Evolutionary conservation across 2,113 vertebrate genomes (phyloP).

Genomic region (Spea multiplicata): DNA sequence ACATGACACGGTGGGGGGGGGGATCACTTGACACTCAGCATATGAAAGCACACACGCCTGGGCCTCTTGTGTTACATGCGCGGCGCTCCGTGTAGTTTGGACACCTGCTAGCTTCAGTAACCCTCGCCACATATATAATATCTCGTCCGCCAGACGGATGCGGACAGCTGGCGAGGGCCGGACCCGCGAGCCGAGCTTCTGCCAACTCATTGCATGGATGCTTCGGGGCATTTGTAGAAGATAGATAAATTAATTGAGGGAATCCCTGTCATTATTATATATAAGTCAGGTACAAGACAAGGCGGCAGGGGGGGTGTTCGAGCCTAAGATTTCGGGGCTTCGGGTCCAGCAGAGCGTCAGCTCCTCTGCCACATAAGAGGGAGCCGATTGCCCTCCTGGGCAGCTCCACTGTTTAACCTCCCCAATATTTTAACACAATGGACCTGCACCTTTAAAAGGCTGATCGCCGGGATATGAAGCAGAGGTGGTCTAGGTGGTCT

Average conservation of each 20-base stretch:
- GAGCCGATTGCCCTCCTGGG: too few relatives aligned
- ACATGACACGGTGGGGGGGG: conserved; percentile 11
- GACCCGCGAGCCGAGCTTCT: too few relatives aligned
- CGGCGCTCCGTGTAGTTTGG: conserved; percentile 14
- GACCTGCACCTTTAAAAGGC: too few relatives aligned
- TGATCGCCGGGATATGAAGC: too few relatives aligned
- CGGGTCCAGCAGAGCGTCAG: too few relatives aligned
- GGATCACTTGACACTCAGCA: conserved; percentile 40
- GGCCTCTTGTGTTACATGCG: conserved; percentile 42
- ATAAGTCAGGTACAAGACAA: too few relatives aligned
- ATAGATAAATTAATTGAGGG: conserved; percentile 21
- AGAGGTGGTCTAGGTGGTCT: too few relatives aligned
- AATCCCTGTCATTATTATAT: conserved; percentile 9
- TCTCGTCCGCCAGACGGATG: conserved; percentile 23
- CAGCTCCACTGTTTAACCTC: too few relatives aligned
- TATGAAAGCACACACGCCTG: conserved; percentile 40
- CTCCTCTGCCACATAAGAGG: too few relatives aligned
- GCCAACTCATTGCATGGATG: conserved; percentile 8
- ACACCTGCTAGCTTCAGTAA: conserved; percentile 43
- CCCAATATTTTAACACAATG: too few relatives aligned
- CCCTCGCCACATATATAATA: background rate
- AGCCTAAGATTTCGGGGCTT: too few relatives aligned
- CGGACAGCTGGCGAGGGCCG: conserved; percentile 5
- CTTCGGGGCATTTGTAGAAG: background rate
- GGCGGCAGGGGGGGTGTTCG: too few relatives aligned